These are phyloP conservation scores for Chrysotoxum bicinctum DNA, from an alignment of 2,888 invertebrate species.

Conservation along the genomic window DNA sequence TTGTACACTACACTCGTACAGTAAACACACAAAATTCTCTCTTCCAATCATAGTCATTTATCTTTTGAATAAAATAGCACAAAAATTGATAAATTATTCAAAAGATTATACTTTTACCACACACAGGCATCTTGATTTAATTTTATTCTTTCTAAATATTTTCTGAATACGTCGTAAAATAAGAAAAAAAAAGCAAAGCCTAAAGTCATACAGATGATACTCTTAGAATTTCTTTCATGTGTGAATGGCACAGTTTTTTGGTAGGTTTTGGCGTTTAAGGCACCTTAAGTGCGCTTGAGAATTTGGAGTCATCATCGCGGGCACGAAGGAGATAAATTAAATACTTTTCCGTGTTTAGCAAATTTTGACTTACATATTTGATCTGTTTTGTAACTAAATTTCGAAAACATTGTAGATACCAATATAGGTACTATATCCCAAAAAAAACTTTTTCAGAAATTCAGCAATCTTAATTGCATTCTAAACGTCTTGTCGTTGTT, in stretches of 20 bases:
- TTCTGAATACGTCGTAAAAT: constrained; percentile 13
- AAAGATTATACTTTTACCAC: constrained; percentile 27
- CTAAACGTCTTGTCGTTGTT: background rate
- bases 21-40: background rate
- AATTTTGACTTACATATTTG: constrained; percentile 15
- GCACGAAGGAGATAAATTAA: background rate
- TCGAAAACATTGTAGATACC: background rate
- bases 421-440: background rate
- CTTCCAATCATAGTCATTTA: constrained; percentile 10
- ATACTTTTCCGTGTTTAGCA: background rate
- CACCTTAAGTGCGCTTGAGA: constrained; percentile 60
- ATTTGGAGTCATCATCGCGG: constrained; percentile 27
- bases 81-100: constrained; percentile 66
- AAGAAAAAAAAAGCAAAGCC: background rate
- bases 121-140: constrained; percentile 26
- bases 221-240: constrained; percentile 6
- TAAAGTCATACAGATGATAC: constrained; percentile 35
- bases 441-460: constrained; percentile 34
- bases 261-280: background rate
- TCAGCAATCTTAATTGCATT: constrained; percentile 55
- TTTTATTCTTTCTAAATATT: constrained; percentile 18
- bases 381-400: background rate
- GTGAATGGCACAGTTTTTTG: background rate
- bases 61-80: constrained; percentile 17
- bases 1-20: background rate